These are phyloP conservation scores for Cotesia glomerata DNA, from an alignment of 1,140 invertebrate genomes.

Conservation along the genomic window DNA sequence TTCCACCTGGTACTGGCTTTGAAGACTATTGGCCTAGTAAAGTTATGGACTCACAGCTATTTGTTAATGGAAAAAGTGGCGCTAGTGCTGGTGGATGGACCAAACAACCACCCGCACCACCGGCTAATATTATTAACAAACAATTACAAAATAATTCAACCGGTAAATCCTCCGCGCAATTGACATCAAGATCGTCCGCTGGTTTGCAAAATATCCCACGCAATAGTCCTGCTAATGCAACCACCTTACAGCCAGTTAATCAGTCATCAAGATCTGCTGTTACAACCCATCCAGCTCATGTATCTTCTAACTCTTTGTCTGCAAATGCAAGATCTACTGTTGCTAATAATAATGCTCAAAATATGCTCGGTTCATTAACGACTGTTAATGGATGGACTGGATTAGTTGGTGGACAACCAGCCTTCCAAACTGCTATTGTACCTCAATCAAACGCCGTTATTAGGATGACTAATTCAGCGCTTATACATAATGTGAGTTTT, in stretches of 20 bases:
- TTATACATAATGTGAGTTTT: slow-evolving; percentile 57
- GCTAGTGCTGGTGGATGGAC: slow-evolving; percentile 70
- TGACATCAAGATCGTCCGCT: slow-evolving; percentile 40
- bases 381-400: slow-evolving; percentile 62
- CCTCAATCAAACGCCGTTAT: slow-evolving; percentile 55
- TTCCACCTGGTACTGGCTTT: slow-evolving; percentile 85
- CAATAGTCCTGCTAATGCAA: slow-evolving; percentile 37
- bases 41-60: slow-evolving; percentile 77
- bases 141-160: slow-evolving; percentile 46
- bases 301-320: slow-evolving; percentile 48
- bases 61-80: slow-evolving; percentile 68
- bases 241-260: slow-evolving; percentile 44
- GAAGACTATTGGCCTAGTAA: slow-evolving; percentile 92
- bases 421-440: slow-evolving; percentile 54
- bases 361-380: slow-evolving; percentile 52
- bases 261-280: slow-evolving; percentile 45
- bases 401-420: slow-evolving; percentile 60
- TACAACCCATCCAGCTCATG: slow-evolving; percentile 50
- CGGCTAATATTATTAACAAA: slow-evolving; percentile 30
- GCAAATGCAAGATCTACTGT: slow-evolving; percentile 43
- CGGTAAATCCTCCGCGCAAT: slow-evolving; percentile 34
- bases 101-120: slow-evolving; percentile 63
- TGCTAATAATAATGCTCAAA: slow-evolving; percentile 39
- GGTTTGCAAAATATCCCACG: slow-evolving; percentile 46
- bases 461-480: slow-evolving; percentile 48